phyloP scores from a whole-genome alignment of 1,140 invertebrate genomes.

The Stegodyphus dumicola region DNA sequence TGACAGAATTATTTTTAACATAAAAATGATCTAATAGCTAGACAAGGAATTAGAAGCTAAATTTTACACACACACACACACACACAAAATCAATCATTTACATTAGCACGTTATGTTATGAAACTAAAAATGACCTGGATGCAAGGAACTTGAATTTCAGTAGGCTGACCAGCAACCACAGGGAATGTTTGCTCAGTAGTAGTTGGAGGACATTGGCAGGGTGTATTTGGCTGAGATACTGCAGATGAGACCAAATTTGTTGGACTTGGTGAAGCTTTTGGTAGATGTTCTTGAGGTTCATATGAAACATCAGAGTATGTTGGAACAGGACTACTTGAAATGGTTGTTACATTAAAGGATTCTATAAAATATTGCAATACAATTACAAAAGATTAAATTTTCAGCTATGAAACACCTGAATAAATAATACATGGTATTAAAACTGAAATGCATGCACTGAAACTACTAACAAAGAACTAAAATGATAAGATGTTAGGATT shows the following conservation, averaged over 20 bases:
- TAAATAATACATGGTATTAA: background rate
- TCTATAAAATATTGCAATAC: conserved; percentile 13
- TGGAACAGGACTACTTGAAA: conserved; percentile 35
- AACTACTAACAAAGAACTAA: too few relatives aligned
- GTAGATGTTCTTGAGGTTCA: conserved; percentile 26
- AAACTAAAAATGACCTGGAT: background rate
- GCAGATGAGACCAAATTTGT: conserved; percentile 16
- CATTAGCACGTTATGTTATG: too few relatives aligned
- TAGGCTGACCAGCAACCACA: conserved; percentile 44
- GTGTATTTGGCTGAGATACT: conserved; percentile 1
- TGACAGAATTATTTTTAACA: too few relatives aligned
- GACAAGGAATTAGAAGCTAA: too few relatives aligned
- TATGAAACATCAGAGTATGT: conserved; percentile 20
- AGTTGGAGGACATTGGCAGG: conserved; percentile 35
- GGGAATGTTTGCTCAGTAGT: conserved; percentile 48
- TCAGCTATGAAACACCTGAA: background rate
- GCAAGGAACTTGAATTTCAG: conserved; percentile 35
- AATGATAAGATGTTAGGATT: too few relatives aligned
- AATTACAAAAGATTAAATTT: background rate
- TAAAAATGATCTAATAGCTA: too few relatives aligned
- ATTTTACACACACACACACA: too few relatives aligned
- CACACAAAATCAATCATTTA: too few relatives aligned
- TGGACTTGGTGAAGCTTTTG: conserved; percentile 31
- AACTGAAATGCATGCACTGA: too few relatives aligned
- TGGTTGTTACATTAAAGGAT: conserved; percentile 53